Percentiles rank a stretch among this genome's conserved stretches.
Evolutionary conservation across 2,888 invertebrate genomes (phyloP).

Genomic region (Amitus sp.): DNA sequence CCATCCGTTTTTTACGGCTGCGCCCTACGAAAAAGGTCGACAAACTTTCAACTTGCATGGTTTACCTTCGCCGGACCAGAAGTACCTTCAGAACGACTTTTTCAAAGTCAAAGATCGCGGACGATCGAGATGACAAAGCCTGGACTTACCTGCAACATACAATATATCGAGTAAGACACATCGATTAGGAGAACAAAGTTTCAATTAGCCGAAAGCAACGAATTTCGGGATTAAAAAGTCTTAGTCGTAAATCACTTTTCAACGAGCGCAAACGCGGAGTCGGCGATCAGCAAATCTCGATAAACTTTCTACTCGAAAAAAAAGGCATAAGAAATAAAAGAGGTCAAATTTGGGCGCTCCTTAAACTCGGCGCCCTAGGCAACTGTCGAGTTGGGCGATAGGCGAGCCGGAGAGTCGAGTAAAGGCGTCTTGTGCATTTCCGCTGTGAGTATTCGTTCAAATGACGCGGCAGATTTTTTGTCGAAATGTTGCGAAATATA

Average conservation of each 20-base stretch:
- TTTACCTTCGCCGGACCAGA: not conserved
- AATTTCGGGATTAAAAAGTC: too few species aligned
- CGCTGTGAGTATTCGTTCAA: not conserved
- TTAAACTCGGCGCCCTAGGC: slow-evolving; percentile 1
- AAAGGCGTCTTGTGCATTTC: not conserved
- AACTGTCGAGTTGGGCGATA: not conserved
- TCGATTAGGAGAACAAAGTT: too few species aligned
- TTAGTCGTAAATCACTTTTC: not conserved
- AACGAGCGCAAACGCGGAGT: not conserved
- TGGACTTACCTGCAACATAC: too few species aligned
- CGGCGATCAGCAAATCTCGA: not conserved
- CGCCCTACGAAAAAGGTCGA: not conserved
- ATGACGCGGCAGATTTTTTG: too few species aligned
- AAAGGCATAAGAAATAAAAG: not conserved
- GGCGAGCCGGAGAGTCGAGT: not conserved
- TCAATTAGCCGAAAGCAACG: too few species aligned
- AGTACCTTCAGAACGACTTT: not conserved
- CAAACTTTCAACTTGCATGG: not conserved
- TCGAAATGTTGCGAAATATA: too few species aligned
- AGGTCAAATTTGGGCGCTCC: slow-evolving; percentile 2
- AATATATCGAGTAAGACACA: too few species aligned
- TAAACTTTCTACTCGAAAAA: not conserved
- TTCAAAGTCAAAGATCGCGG: not conserved
- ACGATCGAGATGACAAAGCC: too few species aligned
- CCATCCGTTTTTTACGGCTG: not conserved